Percentiles rank a stretch among this genome's conserved stretches.
Evolutionary conservation across 2,113 vertebrate genomes (phyloP).

Genomic region (Capra hircus): DNA sequence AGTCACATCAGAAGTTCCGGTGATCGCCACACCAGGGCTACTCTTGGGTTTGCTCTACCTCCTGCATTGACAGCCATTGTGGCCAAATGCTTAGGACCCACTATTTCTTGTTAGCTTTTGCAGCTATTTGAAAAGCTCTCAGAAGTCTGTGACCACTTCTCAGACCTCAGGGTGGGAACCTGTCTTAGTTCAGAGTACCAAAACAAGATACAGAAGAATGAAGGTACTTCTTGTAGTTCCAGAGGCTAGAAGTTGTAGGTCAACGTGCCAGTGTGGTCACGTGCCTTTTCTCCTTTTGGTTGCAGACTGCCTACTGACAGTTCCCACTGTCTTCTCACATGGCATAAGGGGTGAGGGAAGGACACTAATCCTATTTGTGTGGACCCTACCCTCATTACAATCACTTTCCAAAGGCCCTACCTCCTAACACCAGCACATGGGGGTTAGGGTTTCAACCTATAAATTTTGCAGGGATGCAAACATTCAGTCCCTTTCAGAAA

Average conservation of each 20-base stretch:
- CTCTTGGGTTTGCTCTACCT: neutral
- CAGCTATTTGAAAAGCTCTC: neutral
- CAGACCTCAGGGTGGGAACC: neutral
- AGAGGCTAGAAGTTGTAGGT: no score
- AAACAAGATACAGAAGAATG: neutral
- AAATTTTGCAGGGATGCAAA: neutral
- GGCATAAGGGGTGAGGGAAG: neutral
- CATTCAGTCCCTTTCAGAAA: neutral
- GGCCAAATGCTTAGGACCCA: neutral
- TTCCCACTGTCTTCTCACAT: neutral
- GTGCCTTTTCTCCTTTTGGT: rapidly evolving
- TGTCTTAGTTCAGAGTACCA: neutral
- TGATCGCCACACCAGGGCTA: neutral
- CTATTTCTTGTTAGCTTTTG: neutral
- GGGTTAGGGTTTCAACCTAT: neutral
- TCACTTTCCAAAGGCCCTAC: neutral
- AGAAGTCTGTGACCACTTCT: neutral
- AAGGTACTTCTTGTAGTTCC: neutral
- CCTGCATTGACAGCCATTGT: neutral
- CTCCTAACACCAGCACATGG: neutral
- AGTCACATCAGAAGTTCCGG: neutral
- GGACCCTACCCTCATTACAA: neutral
- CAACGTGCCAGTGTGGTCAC: neutral
- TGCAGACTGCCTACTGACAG: rapidly evolving
- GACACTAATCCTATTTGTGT: neutral